Percentiles rank a stretch among this genome's conserved stretches.
Conservation (phyloP, 2,113 vertebrate species). For the Chinchilla lanigera region DNA sequence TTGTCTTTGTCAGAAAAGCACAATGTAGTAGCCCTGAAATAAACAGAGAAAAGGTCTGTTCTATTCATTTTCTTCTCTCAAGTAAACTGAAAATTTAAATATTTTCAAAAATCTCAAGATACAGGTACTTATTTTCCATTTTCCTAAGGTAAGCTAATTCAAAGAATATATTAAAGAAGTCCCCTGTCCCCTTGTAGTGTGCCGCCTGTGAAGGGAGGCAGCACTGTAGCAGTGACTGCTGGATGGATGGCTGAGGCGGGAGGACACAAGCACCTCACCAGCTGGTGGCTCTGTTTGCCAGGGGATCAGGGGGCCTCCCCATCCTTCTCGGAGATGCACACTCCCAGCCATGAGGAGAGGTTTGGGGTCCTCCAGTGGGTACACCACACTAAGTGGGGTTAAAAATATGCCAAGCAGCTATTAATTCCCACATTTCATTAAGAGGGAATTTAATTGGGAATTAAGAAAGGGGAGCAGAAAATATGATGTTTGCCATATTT, state of each 20-base stretch:
- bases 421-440: neutral
- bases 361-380: too few relatives aligned
- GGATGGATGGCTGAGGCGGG: neutral
- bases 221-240: rapidly evolving
- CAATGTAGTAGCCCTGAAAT: neutral
- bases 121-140: neutral
- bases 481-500: neutral
- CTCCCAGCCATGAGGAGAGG: neutral
- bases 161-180: neutral
- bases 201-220: neutral
- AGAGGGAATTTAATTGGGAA: neutral
- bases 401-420: neutral
- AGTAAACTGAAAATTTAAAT: neutral
- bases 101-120: neutral
- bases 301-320: rapidly evolving
- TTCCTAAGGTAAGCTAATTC: neutral
- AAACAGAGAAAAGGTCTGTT: neutral
- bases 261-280: neutral
- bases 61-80: neutral
- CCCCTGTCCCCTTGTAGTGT: neutral
- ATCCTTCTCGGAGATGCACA: neutral
- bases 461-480: neutral
- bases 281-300: rapidly evolving
- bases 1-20: neutral
- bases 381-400: neutral